These are phyloP conservation scores for Tiphia femorata DNA, from an alignment of 2,888 invertebrate genomes.

Conservation along the genomic window DNA sequence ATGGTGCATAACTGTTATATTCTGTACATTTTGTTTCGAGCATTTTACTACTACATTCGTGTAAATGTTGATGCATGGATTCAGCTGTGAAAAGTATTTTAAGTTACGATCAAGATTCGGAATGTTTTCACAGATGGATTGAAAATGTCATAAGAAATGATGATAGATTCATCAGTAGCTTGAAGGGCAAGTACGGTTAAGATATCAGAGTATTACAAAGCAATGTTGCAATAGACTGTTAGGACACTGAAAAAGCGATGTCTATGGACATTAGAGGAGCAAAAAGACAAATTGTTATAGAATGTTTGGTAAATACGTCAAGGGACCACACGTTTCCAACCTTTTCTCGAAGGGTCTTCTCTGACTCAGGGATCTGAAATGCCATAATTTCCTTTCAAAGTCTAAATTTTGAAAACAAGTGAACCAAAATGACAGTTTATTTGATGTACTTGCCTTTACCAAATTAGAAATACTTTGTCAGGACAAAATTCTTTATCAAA, in stretches of 20 bases:
- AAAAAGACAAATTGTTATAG: conserved; percentile 58
- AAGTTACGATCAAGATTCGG: background rate
- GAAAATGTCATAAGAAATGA: conserved; percentile 12
- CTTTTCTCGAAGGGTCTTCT: conserved; percentile 67
- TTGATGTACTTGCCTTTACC: conserved; percentile 22
- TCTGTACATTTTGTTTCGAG: conserved; percentile 42
- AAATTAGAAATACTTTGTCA: conserved; percentile 13
- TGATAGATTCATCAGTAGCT: conserved; percentile 36
- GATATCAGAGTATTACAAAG: conserved; percentile 49
- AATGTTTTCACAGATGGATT: conserved; percentile 32
- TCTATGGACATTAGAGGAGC: conserved; percentile 63
- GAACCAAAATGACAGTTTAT: conserved; percentile 31
- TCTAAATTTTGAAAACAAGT: conserved; percentile 31
- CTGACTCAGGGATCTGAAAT: conserved; percentile 68
- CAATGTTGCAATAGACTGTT: conserved; percentile 56
- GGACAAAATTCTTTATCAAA: conserved; percentile 10
- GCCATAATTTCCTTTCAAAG: conserved; percentile 65
- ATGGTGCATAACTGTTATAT: conserved; percentile 50
- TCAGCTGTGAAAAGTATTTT: conserved; percentile 28
- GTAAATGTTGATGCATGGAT: conserved; percentile 26
- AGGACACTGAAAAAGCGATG: conserved; percentile 62
- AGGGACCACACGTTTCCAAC: conserved; percentile 66
- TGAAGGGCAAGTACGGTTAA: conserved; percentile 34
- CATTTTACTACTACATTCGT: conserved; percentile 34
- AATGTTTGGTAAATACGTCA: conserved; percentile 64